Base-by-base conservation (phyloP, 2,888 invertebrate genomes). In the Glomeris marginata region DNA sequence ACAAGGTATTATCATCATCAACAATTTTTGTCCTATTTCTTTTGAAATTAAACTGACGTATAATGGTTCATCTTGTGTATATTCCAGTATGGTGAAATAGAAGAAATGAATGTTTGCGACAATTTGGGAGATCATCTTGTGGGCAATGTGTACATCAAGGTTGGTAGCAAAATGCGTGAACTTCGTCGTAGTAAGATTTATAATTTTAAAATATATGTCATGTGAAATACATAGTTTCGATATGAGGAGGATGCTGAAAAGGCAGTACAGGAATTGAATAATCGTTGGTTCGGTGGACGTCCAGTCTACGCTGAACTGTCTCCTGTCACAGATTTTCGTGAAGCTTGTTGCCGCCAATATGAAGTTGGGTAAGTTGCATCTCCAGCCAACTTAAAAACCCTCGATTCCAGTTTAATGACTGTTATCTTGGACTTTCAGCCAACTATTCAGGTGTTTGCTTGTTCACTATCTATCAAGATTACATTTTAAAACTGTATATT, bases 71-170 rank as follows among this genome's bases (percentile, higher is more conserved):
- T 41, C 10, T 52, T 55, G 45, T 52, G 45, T 53, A 42, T 41
- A 40, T 63, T 64, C 44, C 63, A 74, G 73, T 98, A 98, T 70
- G 98, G 98, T 0, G 95, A 97, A 71, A 97, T 98, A 62, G 98
- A 99, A 69, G 98, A 99, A 70, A 97, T 98, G 94, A 98, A 98
- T 72, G 95, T 99, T 2, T 99, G 98, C 70, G 98, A 98, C 70
- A 99, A 99, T 69, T 77, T 98, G 54, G 95, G 95, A 2, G 95
- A 97, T 67, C 97, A 97, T 66, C 75, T 98, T 57, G 95, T 98
- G 38, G 98, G 98, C 50, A 98, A 98, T 75, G 97, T 98, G 49
- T 98, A 98, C 68, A 92, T 98, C 55, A 98, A 97, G 76, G 86
- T 87, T 68, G 66, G 61, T 51, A 16, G 2, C 5, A 36, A 21